These are phyloP conservation scores for Dolichoris vasculosae DNA, from an alignment of 1,140 invertebrate species.

Conservation along the genomic window DNA sequence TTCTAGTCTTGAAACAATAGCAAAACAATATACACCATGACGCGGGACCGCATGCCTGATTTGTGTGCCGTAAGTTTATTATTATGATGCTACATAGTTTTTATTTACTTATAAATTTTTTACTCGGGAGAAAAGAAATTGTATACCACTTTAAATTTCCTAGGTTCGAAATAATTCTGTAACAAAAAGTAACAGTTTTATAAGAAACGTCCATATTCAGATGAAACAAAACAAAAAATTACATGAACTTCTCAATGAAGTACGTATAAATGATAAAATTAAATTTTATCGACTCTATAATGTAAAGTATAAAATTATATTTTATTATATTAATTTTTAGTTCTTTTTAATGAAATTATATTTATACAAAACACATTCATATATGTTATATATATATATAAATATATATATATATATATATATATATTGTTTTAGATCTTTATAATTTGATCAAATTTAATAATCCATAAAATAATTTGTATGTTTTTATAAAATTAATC, in stretches of 20 bases:
- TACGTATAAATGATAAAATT: slow-evolving; percentile 62
- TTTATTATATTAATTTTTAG: neutral
- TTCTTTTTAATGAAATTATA: neutral
- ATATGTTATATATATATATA: too few relatives aligned
- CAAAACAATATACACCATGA: slow-evolving; percentile 61
- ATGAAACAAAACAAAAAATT: slow-evolving; percentile 68
- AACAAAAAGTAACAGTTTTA: slow-evolving; percentile 62
- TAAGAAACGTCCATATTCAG: slow-evolving; percentile 65
- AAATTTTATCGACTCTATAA: neutral
- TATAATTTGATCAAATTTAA: neutral
- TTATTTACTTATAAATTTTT: neutral
- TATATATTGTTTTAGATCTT: neutral
- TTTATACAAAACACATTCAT: neutral
- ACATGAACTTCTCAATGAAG: slow-evolving; percentile 69
- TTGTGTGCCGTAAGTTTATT: slow-evolving; percentile 68
- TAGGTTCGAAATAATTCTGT: slow-evolving; percentile 62
- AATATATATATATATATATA: neutral
- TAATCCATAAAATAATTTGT: neutral
- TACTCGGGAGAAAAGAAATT: neutral
- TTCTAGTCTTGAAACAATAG: slow-evolving; percentile 19
- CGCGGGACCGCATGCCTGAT: slow-evolving; percentile 71
- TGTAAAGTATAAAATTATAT: slow-evolving; percentile 6
- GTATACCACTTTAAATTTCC: slow-evolving; percentile 13
- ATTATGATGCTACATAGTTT: neutral
- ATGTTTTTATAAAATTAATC: slow-evolving; percentile 14